Evolutionary conservation across 2,888 invertebrate genomes (phyloP), one percentile per base, ranked within the genome.

Genomic region (Metopia argyrocephala): DNA sequence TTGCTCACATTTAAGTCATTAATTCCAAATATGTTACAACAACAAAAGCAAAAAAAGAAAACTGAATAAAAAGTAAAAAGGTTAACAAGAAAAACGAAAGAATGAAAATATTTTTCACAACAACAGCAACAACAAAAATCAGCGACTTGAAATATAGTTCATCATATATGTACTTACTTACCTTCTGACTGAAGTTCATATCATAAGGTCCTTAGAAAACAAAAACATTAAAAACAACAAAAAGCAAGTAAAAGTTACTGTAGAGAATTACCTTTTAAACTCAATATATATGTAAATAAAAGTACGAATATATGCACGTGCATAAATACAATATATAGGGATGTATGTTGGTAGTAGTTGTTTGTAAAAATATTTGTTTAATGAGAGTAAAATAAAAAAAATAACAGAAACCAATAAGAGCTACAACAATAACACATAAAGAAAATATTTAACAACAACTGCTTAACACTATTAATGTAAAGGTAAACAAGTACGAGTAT

Each of bases 161-260:
- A 52, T 28, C 45, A 46, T 57, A 50, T 74, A n/a, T n/a, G n/a
- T n/a, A n/a, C n/a, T n/a, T n/a, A n/a, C n/a, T n/a, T n/a, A n/a
- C n/a, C n/a, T n/a, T n/a, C n/a, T n/a, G n/a, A n/a, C n/a, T n/a
- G 68, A 75, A 75, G 75, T 75, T 75, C 75, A 75, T 54, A 68
- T 68, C 66, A 68, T 52, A 68, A 75, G 75, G 46, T 45, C 75
- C 61, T 75, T 61, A 54, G 12, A 7, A 31, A 31, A 12, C 9
- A 38, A 38, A 38, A 38, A 1, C 9, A 38, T 3, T 12, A 38
- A 38, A 38, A 38, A 0, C 38, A 38, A 0, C 15, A 38, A 4
- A 9, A 9, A 45, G 50, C 50, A 62, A 57, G 38, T 23, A 50
- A 31, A 66, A 52, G 48, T 57, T 12, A 15, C 27, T 56, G 56